These are phyloP conservation scores for Cossypha niveicapilla DNA, from an alignment of 2,797 vertebrate species.

Conservation along the genomic window DNA sequence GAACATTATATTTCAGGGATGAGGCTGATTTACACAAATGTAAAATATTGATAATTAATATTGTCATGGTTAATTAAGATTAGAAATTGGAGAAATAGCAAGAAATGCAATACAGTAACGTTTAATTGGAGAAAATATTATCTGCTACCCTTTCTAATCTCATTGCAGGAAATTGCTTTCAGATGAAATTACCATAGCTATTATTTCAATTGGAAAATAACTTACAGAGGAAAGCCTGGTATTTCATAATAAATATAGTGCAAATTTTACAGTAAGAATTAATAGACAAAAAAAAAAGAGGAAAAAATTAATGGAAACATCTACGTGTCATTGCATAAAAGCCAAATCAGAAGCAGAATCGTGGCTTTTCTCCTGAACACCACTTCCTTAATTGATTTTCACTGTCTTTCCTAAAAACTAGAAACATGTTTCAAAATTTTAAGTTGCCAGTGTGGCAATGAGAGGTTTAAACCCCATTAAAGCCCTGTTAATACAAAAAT, in stretches of 20 bases:
- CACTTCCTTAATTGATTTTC: background rate
- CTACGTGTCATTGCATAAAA: background rate
- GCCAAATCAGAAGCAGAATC: background rate
- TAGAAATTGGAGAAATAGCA: background rate
- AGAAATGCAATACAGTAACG: background rate
- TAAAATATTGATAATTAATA: background rate
- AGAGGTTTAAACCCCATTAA: background rate
- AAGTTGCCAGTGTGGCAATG: background rate
- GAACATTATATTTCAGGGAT: background rate
- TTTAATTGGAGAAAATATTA: background rate
- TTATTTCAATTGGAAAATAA: slow-evolving; percentile 13
- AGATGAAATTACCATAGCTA: background rate
- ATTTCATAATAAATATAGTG: background rate
- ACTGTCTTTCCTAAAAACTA: background rate
- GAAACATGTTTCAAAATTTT: background rate
- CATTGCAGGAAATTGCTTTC: background rate
- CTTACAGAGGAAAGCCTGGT: slow-evolving; percentile 3
- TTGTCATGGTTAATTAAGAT: background rate
- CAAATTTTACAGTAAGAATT: slow-evolving; percentile 12
- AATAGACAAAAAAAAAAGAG: background rate
- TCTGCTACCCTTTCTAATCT: background rate
- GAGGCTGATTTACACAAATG: background rate
- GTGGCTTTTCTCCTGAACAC: background rate
- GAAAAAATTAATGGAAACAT: background rate
- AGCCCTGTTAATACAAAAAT: background rate